These are phyloP conservation scores for Strigops habroptila DNA, from an alignment of 2,113 vertebrate genomes.

Conservation along the genomic window DNA sequence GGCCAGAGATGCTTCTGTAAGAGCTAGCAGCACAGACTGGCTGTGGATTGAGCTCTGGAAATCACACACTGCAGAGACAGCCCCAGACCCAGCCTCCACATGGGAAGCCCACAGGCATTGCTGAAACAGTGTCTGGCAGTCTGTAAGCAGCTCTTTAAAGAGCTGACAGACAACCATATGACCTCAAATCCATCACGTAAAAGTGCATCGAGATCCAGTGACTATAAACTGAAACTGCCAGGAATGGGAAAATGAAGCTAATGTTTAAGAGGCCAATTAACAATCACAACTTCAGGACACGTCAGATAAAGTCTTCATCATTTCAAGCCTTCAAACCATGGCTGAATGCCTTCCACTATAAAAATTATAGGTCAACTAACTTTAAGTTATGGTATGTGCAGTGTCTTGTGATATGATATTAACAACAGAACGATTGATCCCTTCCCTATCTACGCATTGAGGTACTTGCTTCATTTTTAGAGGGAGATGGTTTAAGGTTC, in stretches of 20 bases:
- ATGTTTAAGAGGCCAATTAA: not conserved
- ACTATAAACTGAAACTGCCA: not conserved
- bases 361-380: not conserved
- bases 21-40: not conserved
- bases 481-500: not conserved
- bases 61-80: not conserved
- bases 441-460: not conserved
- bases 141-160: not conserved
- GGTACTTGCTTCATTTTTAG: not conserved
- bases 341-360: not conserved
- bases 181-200: not conserved
- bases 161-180: rapidly evolving
- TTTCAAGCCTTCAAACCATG: not conserved
- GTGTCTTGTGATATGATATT: not conserved
- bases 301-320: not conserved
- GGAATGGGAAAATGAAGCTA: not conserved
- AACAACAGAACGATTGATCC: not conserved
- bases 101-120: not conserved
- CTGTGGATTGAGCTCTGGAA: not conserved
- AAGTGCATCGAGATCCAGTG: not conserved
- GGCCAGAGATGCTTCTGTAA: not conserved
- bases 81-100: not conserved
- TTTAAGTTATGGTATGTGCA: not conserved
- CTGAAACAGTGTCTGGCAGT: not conserved
- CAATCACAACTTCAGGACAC: not conserved